phyloP scores from a whole-genome alignment of 2,888 invertebrate genomes.

The Actias luna region DNA sequence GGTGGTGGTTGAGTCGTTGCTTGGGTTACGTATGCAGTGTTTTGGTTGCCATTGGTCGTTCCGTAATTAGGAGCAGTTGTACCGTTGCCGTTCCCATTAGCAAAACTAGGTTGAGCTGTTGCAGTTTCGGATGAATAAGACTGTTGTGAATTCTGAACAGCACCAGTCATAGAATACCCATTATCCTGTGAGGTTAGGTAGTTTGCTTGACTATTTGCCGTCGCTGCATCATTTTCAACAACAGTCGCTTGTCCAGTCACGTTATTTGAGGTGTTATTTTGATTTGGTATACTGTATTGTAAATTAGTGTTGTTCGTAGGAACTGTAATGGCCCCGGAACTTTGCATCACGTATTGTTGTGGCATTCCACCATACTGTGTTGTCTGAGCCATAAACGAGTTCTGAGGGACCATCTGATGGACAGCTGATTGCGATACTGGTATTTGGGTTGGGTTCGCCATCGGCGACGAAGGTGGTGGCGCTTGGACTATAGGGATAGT shows the following conservation, averaged over 20 bases:
- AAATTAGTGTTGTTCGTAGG: slow-evolving; percentile 56
- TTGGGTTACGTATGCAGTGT: slow-evolving; percentile 48
- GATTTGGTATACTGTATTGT: slow-evolving; percentile 61
- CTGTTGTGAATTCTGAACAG: slow-evolving; percentile 53
- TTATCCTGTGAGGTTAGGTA: slow-evolving; percentile 73
- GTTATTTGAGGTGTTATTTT: slow-evolving; percentile 48
- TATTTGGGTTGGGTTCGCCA: slow-evolving; percentile 51
- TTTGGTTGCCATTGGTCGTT: slow-evolving; percentile 37
- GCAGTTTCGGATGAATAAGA: slow-evolving; percentile 54
- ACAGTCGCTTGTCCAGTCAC: slow-evolving; percentile 55
- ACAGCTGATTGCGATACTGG: slow-evolving; percentile 56
- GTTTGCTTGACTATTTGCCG: slow-evolving; percentile 59
- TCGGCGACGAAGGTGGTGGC: slow-evolving; percentile 56
- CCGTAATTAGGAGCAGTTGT: slow-evolving; percentile 45
- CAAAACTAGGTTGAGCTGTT: slow-evolving; percentile 50
- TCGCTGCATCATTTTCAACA: slow-evolving; percentile 53
- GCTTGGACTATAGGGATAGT: slow-evolving; percentile 72
- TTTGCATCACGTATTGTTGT: slow-evolving; percentile 70
- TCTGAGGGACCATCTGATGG: slow-evolving; percentile 64
- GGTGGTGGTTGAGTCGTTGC: slow-evolving; percentile 57
- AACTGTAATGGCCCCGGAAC: slow-evolving; percentile 52
- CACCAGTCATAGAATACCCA: slow-evolving; percentile 48
- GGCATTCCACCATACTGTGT: slow-evolving; percentile 64
- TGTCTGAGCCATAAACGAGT: slow-evolving; percentile 63
- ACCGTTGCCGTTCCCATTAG: slow-evolving; percentile 48